These are phyloP conservation scores for Stenurella melanura DNA, from an alignment of 2,888 invertebrate species.

Conservation along the genomic window DNA sequence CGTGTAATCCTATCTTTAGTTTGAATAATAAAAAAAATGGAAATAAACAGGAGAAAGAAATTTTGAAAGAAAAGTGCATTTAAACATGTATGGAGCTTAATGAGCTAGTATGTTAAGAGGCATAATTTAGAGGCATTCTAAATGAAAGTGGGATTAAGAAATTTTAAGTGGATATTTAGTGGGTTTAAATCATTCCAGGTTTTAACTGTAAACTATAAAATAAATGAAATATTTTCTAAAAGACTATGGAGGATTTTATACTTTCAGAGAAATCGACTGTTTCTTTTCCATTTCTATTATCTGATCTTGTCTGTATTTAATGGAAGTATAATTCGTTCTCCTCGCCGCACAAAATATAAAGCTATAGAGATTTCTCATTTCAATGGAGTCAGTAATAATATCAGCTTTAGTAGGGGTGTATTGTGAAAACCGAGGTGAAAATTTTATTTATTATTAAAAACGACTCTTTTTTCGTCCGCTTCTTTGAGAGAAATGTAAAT, in stretches of 20 bases:
- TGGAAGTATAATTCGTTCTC: background rate
- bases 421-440: background rate
- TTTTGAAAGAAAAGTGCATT: no score
- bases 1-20: no score
- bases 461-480: background rate
- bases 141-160: no score
- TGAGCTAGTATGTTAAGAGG: no score
- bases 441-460: background rate
- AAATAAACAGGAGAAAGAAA: no score
- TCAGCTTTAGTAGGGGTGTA: background rate
- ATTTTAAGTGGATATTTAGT: no score
- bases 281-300: background rate
- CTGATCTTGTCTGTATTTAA: background rate
- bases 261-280: background rate
- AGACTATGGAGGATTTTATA: background rate
- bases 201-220: background rate
- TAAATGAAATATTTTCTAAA: background rate
- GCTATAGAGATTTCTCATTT: constrained; percentile 4
- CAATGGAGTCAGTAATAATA: constrained; percentile 1
- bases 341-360: background rate
- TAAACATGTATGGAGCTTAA: no score
- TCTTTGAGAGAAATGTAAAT: background rate
- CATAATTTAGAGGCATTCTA: no score
- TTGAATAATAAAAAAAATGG: no score
- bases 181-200: no score